Evolutionary conservation across 92 coral and sea anemone species (phyloP).

Genomic region (Epizoanthus scotinus): DNA sequence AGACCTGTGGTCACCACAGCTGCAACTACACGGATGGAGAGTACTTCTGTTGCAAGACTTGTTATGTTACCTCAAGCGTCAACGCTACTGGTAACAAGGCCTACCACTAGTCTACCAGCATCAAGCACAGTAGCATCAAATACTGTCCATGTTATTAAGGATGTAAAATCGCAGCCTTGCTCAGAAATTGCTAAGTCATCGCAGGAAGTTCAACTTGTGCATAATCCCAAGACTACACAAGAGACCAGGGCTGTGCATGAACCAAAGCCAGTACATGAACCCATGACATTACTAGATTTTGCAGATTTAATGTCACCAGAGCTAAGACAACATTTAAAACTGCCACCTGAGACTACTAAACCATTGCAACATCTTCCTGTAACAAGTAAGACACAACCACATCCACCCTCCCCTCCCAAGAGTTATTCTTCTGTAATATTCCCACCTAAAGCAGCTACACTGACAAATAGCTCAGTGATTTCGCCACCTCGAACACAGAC

Average conservation of each 20-base stretch:
- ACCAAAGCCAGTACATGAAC: conserved; percentile 49
- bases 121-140: conserved; percentile 2
- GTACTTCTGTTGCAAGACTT: conserved; percentile 59
- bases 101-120: conserved; percentile 10
- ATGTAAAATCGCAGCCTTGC: conserved; percentile 9
- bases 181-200: conserved; percentile 23
- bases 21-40: conserved; percentile 71
- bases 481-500: conserved; percentile 54
- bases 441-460: conserved; percentile 51
- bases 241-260: conserved; percentile 34
- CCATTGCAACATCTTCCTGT: conserved; percentile 56
- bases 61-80: conserved; percentile 47
- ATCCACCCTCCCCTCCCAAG: conserved; percentile 63
- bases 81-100: conserved; percentile 39
- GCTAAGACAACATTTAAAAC: conserved; percentile 45
- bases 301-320: conserved; percentile 75
- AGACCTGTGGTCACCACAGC: conserved; percentile 67
- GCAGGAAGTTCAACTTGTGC: conserved; percentile 4
- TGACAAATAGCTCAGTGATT: conserved; percentile 38
- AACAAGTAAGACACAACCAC: conserved; percentile 57
- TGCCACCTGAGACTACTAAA: conserved; percentile 36
- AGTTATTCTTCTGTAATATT: conserved; percentile 43
- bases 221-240: conserved; percentile 18
- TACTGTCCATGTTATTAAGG: conserved; percentile 6
- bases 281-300: conserved; percentile 80